Evolutionary conservation across 2,113 vertebrate genomes (phyloP).

Genomic region (Dicerorhinus sumatrensis): DNA sequence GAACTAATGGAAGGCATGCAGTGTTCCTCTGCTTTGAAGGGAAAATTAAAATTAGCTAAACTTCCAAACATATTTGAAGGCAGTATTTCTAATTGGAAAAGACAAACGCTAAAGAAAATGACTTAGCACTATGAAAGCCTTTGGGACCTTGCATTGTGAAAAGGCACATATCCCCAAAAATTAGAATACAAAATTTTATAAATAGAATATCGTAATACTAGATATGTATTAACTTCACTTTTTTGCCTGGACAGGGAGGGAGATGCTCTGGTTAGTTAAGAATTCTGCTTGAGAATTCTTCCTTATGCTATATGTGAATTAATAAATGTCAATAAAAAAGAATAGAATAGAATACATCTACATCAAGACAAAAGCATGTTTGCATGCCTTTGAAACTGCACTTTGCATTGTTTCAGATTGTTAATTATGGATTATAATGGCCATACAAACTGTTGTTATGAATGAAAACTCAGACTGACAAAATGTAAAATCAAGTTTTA

Average conservation of each 20-base stretch:
- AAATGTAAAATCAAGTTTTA: background rate
- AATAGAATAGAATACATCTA: background rate
- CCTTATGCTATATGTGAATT: background rate
- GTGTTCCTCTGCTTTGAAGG: constrained; percentile 20
- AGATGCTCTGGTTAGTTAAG: background rate
- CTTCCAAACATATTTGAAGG: constrained; percentile 17
- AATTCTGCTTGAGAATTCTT: background rate
- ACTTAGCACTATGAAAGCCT: background rate
- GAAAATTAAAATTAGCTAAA: constrained; percentile 53
- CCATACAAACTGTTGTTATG: background rate
- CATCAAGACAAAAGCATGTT: background rate
- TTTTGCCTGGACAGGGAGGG: background rate
- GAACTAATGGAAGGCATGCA: background rate
- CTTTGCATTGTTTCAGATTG: constrained; percentile 8
- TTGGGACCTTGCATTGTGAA: background rate
- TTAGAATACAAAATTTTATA: background rate
- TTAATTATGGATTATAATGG: background rate
- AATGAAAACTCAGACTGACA: background rate
- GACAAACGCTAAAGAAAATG: constrained; percentile 35
- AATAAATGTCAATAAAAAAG: background rate
- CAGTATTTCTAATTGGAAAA: background rate
- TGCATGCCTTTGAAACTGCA: no score
- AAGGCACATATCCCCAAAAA: background rate
- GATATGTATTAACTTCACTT: background rate
- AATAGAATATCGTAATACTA: background rate